Base-by-base conservation (phyloP, 2,797 vertebrate species). In the Dendrocincla fuliginosa region DNA sequence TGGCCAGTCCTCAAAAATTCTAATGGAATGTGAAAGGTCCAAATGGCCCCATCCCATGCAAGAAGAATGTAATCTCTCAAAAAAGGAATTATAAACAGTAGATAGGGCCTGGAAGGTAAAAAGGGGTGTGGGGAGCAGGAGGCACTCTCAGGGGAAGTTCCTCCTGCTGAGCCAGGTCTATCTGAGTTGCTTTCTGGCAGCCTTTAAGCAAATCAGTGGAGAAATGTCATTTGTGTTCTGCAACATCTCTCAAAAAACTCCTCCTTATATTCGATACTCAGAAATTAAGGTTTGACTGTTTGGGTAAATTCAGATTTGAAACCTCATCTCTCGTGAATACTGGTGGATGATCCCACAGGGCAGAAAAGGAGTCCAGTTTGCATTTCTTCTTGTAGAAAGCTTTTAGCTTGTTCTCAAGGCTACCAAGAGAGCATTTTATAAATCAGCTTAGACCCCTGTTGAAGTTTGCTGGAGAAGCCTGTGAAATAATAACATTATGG, bases 1-100 rank as follows among this genome's bases (percentile, higher is more conserved):
- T 97, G 96, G 86, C 94, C 15, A 1, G 67, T 78, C 81, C 92
- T 94, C 91, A 97, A 75, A 95, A 95, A 96, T 95, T 90, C 74
- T 89, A 35, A 33, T 0, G 55, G 96, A 94, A 88, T 93, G 84
- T 90, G 84, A 61, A 96, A 90, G 19, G 71, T 80, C 68, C 79
- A 61, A 89, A 57, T 35, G 32, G 87, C 50, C 67, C 32, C 55
- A 1, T 91, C 92, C 77, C 84, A 85, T 10, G 5, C 5, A 2
- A 89, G 83, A 92, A 95, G 81, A 96, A 93, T 82, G 91, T 95
- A 85, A 90, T 96, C 87, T 94, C 84, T 95, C 67, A 37, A 15
- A 89, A 89, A 84, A 87, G 67, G 95, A 89, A 93, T 93, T 94
- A 93, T 90, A 96, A 94, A 94, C 96, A 91, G 27, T 49, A 93